Conservation (phyloP, 2,113 vertebrate species). For the Scalopus aquaticus region DNA sequence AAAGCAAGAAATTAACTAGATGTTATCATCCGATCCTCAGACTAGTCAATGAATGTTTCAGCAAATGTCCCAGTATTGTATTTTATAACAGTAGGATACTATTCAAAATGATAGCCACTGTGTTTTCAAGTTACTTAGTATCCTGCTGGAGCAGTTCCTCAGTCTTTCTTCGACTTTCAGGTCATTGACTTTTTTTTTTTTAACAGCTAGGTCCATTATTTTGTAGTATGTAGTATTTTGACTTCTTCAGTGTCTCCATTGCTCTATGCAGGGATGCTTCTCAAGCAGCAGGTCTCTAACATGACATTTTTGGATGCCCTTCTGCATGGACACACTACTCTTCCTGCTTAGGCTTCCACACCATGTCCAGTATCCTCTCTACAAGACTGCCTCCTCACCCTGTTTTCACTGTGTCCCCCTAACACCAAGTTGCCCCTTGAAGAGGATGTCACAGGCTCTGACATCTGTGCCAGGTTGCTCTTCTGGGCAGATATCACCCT, state of each 20-base stretch:
- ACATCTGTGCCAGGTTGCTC: no score
- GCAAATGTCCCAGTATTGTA: no score
- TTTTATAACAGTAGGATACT: not conserved
- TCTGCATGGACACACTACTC: not conserved
- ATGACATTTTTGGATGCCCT: fast-evolving
- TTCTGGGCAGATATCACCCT: no score
- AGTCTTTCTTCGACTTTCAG: not conserved
- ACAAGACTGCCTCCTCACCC: not conserved
- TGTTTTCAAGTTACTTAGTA: not conserved
- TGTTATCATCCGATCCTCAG: not conserved
- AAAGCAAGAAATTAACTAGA: not conserved
- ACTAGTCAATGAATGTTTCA: not conserved
- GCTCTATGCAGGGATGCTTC: not conserved
- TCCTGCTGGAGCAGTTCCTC: not conserved
- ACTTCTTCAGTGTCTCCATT: not conserved
- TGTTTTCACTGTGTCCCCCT: not conserved
- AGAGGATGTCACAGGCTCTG: not conserved
- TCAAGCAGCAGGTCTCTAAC: not conserved
- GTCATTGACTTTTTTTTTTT: not conserved
- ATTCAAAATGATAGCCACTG: not conserved
- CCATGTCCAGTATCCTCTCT: not conserved
- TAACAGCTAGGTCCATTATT: not conserved
- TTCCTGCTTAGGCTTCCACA: not conserved
- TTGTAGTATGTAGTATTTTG: not conserved
- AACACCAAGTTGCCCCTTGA: fast-evolving